phyloP scores from a whole-genome alignment of 2,113 vertebrate genomes.

The Aegotheles bennettii region DNA sequence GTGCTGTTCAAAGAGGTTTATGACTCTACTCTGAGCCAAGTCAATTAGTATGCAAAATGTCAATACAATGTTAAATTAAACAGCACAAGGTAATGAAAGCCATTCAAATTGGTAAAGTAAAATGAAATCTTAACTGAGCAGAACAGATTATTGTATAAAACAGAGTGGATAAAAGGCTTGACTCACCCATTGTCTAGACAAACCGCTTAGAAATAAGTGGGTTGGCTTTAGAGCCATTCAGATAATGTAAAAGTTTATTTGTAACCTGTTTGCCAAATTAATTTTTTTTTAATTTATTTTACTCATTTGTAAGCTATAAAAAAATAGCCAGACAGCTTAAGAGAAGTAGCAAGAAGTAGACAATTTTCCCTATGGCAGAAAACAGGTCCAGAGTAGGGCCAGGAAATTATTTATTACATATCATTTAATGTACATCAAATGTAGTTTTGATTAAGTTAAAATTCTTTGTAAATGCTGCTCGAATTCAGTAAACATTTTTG shows the following conservation, averaged over 20 bases:
- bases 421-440: background rate
- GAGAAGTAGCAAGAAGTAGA: background rate
- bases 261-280: conserved; percentile 7
- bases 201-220: conserved; percentile 21
- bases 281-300: background rate
- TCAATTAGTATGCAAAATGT: conserved; percentile 33
- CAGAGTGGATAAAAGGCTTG: conserved; percentile 38
- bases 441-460: background rate
- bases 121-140: conserved; percentile 58
- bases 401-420: background rate
- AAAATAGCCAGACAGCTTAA: background rate
- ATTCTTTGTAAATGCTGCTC: background rate
- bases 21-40: background rate
- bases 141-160: conserved; percentile 45
- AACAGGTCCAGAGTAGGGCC: background rate
- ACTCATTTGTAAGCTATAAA: background rate
- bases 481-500: background rate
- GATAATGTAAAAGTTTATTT: conserved; percentile 9
- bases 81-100: conserved; percentile 31
- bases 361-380: background rate
- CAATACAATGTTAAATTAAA: conserved; percentile 11
- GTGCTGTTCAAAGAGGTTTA: accelerated
- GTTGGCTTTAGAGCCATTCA: conserved; percentile 44
- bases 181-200: conserved; percentile 59
- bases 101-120: conserved; percentile 49